These are phyloP conservation scores for Polydrusus pterygomalis DNA, from an alignment of 2,888 invertebrate genomes.

Conservation along the genomic window DNA sequence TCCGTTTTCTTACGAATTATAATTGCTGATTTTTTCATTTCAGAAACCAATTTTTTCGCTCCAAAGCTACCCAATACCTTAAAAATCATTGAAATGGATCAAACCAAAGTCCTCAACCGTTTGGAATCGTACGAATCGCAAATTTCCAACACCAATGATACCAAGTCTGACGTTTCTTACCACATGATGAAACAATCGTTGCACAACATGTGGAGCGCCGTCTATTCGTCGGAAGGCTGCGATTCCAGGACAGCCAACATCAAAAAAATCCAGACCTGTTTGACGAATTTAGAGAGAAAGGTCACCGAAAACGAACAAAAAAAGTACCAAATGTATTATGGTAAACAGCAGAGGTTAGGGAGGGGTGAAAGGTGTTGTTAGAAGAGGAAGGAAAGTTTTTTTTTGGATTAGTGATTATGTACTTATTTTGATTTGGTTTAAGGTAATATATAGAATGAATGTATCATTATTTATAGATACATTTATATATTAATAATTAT, in stretches of 20 bases:
- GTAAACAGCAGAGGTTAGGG: slow-evolving; percentile 30
- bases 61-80: slow-evolving; percentile 19
- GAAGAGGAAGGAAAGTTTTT: not conserved
- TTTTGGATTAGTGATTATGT: no score
- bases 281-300: slow-evolving; percentile 57
- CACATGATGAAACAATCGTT: slow-evolving; percentile 60
- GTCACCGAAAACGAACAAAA: slow-evolving; percentile 58
- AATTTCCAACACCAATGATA: slow-evolving; percentile 54
- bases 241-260: slow-evolving; percentile 55
- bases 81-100: slow-evolving; percentile 40
- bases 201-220: slow-evolving; percentile 59
- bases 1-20: no score
- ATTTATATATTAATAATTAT: no score
- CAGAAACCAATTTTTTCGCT: not conserved
- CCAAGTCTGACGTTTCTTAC: slow-evolving; percentile 59
- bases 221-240: slow-evolving; percentile 57
- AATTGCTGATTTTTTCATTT: not conserved
- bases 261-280: slow-evolving; percentile 57
- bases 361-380: slow-evolving; percentile 46
- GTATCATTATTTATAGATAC: no score
- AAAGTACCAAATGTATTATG: slow-evolving; percentile 59
- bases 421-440: no score
- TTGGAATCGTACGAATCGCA: slow-evolving; percentile 54
- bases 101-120: slow-evolving; percentile 47
- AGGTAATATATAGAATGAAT: no score